phyloP scores from a whole-genome alignment of 2,888 invertebrate species.

The Nezara viridula region DNA sequence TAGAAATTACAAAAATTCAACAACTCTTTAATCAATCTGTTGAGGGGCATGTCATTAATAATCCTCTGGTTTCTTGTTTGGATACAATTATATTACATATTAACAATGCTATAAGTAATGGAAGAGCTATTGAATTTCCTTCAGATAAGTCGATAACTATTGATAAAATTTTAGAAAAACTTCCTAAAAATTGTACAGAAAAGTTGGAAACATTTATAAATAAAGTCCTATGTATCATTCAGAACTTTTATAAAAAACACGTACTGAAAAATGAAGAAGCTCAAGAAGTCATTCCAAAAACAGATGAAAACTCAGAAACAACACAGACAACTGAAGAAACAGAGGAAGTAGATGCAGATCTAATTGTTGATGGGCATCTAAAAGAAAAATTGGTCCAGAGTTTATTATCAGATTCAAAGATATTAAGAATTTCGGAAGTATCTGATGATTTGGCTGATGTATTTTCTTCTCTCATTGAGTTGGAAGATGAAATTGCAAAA shows the following conservation, averaged over 20 bases:
- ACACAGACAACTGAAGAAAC: conserved; percentile 28
- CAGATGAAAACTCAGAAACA: conserved; percentile 64
- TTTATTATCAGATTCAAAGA: conserved; percentile 74
- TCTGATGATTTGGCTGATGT: conserved; percentile 57
- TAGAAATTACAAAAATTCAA: conserved; percentile 67
- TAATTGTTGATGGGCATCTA: conserved; percentile 76
- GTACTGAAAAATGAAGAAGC: conserved; percentile 63
- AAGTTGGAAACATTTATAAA: conserved; percentile 71
- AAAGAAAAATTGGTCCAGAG: conserved; percentile 77
- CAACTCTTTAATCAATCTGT: conserved; percentile 67
- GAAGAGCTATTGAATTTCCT: not conserved
- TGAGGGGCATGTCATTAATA: conserved; percentile 65
- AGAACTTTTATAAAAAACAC: conserved; percentile 74
- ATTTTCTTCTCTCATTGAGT: conserved; percentile 11
- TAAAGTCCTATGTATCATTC: conserved; percentile 73
- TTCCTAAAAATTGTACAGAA: conserved; percentile 53
- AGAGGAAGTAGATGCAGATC: conserved; percentile 68
- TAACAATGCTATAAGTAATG: conserved; percentile 61
- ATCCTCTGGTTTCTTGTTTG: conserved; percentile 69
- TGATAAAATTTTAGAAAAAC: not conserved
- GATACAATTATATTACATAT: conserved; percentile 68
- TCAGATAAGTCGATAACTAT: conserved; percentile 31
- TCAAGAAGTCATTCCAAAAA: conserved; percentile 61
- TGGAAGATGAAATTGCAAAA: conserved; percentile 39
- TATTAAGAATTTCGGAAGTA: conserved; percentile 73